Evolutionary conservation across 2,797 vertebrate genomes (phyloP).

Genomic region (Parauchenoglanis ngamensis): DNA sequence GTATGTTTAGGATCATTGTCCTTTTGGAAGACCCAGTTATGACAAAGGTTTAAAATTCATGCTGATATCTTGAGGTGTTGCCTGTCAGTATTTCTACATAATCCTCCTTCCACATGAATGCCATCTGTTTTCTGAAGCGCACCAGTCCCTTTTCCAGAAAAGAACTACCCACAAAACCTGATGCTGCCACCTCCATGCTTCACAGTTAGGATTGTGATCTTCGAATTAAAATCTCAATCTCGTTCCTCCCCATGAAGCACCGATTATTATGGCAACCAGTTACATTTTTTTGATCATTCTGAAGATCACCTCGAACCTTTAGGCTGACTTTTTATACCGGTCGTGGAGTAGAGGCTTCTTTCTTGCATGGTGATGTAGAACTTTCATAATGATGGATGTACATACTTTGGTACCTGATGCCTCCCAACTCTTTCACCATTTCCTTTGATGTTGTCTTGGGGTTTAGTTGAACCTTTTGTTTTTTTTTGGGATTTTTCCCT

Average conservation of each 20-base stretch:
- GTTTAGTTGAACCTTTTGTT: not conserved
- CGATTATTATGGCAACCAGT: not conserved
- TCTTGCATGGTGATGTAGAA: not conserved
- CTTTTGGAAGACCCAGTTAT: not conserved
- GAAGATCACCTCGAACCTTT: not conserved
- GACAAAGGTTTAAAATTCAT: not conserved
- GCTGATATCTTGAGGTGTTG: not conserved
- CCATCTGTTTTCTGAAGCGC: not conserved
- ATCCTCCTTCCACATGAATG: not conserved
- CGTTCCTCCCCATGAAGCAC: not conserved
- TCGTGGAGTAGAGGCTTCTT: not conserved
- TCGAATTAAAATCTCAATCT: not conserved
- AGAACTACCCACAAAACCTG: not conserved
- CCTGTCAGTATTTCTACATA: not conserved
- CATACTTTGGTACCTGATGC: not conserved
- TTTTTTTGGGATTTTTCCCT: too few relatives aligned
- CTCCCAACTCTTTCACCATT: not conserved
- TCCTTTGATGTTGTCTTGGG: not conserved
- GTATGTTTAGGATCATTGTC: not conserved
- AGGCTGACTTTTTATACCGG: not conserved
- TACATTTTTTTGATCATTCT: not conserved
- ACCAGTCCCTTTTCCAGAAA: not conserved
- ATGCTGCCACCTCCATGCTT: not conserved
- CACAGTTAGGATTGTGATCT: not conserved
- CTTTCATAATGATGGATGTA: not conserved